A percentile compares a stretch with the other conserved stretches of the same genome.
Evolutionary conservation across 1,140 invertebrate species (phyloP).

Genomic region (Pogonomyrmex barbatus): DNA sequence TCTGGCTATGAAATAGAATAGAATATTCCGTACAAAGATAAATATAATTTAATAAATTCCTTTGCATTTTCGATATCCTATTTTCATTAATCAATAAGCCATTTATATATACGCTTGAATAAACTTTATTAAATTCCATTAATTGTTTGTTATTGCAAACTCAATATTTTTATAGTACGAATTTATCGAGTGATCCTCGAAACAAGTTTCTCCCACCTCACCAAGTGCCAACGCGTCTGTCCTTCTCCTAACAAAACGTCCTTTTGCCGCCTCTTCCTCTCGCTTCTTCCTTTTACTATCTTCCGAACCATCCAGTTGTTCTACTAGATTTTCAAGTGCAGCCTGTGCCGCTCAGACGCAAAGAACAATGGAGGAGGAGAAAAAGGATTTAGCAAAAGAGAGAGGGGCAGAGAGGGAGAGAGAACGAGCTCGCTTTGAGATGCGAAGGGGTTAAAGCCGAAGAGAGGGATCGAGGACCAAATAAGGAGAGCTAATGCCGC

Average conservation of each 20-base stretch:
- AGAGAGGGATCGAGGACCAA: slow-evolving; percentile 72
- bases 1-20: neutral
- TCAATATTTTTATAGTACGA: neutral
- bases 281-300: slow-evolving; percentile 1
- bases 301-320: slow-evolving; percentile 8
- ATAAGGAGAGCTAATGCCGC: slow-evolving; percentile 77
- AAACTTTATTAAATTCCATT: neutral
- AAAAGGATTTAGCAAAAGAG: slow-evolving; percentile 4
- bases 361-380: neutral
- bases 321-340: slow-evolving; percentile 44
- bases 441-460: slow-evolving; percentile 44
- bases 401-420: neutral
- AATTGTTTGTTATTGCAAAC: neutral
- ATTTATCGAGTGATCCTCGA: neutral
- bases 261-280: neutral
- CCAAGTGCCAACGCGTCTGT: neutral
- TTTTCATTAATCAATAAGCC: neutral
- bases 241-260: neutral
- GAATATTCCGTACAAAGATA: neutral
- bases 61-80: neutral
- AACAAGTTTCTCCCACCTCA: neutral
- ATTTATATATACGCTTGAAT: neutral
- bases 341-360: neutral
- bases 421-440: slow-evolving; percentile 33
- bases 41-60: neutral